These are phyloP conservation scores for Cryptocheilus praepositus DNA, from an alignment of 2,888 invertebrate species.

Conservation along the genomic window DNA sequence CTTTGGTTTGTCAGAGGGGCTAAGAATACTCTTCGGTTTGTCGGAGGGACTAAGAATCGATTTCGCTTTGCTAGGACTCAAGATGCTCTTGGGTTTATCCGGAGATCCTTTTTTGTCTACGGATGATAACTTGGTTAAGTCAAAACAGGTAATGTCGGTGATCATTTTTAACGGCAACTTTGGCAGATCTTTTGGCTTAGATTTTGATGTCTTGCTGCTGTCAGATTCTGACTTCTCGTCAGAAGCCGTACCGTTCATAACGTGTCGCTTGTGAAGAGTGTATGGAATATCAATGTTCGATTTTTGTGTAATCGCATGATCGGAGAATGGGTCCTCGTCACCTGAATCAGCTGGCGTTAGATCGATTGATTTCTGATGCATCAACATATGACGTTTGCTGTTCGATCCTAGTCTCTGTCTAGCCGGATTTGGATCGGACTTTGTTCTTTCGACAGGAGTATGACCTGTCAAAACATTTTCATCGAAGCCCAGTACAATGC, in stretches of 20 bases:
- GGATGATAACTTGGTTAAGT: slow-evolving; percentile 63
- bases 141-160: slow-evolving; percentile 65
- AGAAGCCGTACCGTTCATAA: slow-evolving; percentile 88
- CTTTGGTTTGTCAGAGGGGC: slow-evolving; percentile 49
- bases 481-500: slow-evolving; percentile 70
- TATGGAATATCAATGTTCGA: slow-evolving; percentile 84
- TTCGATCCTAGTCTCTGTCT: slow-evolving; percentile 84
- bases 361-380: slow-evolving; percentile 91
- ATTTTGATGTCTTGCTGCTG: slow-evolving; percentile 58
- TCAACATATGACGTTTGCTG: slow-evolving; percentile 85
- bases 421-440: slow-evolving; percentile 90
- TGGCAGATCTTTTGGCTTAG: slow-evolving; percentile 61
- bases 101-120: slow-evolving; percentile 64
- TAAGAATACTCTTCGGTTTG: slow-evolving; percentile 59
- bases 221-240: slow-evolving; percentile 71
- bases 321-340: slow-evolving; percentile 86
- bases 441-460: slow-evolving; percentile 87
- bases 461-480: slow-evolving; percentile 71
- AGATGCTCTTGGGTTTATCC: slow-evolving; percentile 73
- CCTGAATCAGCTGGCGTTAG: slow-evolving; percentile 90
- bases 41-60: slow-evolving; percentile 61
- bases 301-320: slow-evolving; percentile 76
- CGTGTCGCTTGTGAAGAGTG: slow-evolving; percentile 88
- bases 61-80: slow-evolving; percentile 62
- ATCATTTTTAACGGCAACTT: slow-evolving; percentile 65